Conservation (phyloP, 1,140 invertebrate species). For the Heliconius hermathena region DNA sequence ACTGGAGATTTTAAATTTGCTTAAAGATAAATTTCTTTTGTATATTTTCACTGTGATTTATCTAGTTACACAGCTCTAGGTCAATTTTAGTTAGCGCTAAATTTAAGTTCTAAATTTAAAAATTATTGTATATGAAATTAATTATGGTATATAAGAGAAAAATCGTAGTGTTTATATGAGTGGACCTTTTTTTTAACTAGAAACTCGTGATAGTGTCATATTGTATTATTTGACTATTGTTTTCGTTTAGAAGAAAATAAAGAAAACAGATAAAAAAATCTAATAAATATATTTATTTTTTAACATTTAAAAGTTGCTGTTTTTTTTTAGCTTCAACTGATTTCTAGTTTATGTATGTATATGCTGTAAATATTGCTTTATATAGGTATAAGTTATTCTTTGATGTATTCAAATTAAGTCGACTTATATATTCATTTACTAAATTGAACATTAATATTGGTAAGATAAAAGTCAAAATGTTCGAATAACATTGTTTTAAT, state of each 20-base stretch:
- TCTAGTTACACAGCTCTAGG: conserved; percentile 10
- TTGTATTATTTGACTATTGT: conserved; percentile 1
- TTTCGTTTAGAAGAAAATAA: background rate
- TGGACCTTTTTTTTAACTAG: background rate
- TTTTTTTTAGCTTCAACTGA: background rate
- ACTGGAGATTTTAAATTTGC: background rate
- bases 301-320: conserved; percentile 4
- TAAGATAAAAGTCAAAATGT: background rate
- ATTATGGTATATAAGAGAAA: background rate
- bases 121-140: background rate
- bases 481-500: background rate
- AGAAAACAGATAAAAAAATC: conserved; percentile 2
- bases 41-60: background rate
- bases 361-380: conserved; percentile 8
- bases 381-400: background rate
- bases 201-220: background rate
- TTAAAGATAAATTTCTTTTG: background rate
- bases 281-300: conserved; percentile 12
- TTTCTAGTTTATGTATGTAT: background rate
- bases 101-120: background rate
- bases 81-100: background rate
- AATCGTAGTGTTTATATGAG: background rate
- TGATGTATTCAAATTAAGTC: background rate
- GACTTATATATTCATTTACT: background rate
- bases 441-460: conserved; percentile 6